Evolutionary conservation across 2,797 vertebrate species (phyloP), one percentile per base, ranked within the genome.

Genomic region (Xyrichtys novacula): DNA sequence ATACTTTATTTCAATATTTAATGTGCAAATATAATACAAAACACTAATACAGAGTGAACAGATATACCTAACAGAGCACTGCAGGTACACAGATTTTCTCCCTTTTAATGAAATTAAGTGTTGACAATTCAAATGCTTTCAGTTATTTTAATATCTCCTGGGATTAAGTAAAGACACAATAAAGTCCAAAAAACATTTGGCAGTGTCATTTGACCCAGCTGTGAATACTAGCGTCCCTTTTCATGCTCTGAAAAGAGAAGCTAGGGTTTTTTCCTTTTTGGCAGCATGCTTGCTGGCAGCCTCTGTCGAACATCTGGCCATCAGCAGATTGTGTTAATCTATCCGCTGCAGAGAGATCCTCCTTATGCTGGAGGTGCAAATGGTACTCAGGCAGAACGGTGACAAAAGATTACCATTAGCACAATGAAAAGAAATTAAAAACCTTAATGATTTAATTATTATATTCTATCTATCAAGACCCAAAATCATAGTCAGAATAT

Each of bases 301-400:
- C 66, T 44, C 43, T 61, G 69, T 39, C 43, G 70, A 92, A 92
- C 92, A 94, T 91, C 91, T 92, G 90, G 91, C 76, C 85, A 91
- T 89, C 85, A 84, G 85, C 69, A 78, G 85, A 90, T 87, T 88
- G 75, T 70, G 83, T 86, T 91, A 86, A 93, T 93, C 88, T 89
- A 66, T 56, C 53, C 48, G 65, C 74, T 70, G 80, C 81, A 85
- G 75, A 88, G 86, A 88, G 87, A 79, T 81, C 72, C 65, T 86
- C 74, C 86, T 83, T 80, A 75, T 85, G 73, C 74, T 49, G 66
- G 67, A 87, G 82, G 81, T 86, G 87, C 20, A 52, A 89, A 70
- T 56, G 63, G 71, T 57, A 43, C 85, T 64, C n/a, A 22, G 80
- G 76, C 78, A 65, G 76, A 86, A 74, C 73, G 23, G 64, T 74